phyloP scores from a whole-genome alignment of 2,888 invertebrate genomes.

The Gastracanthus pulcherrimus region DNA sequence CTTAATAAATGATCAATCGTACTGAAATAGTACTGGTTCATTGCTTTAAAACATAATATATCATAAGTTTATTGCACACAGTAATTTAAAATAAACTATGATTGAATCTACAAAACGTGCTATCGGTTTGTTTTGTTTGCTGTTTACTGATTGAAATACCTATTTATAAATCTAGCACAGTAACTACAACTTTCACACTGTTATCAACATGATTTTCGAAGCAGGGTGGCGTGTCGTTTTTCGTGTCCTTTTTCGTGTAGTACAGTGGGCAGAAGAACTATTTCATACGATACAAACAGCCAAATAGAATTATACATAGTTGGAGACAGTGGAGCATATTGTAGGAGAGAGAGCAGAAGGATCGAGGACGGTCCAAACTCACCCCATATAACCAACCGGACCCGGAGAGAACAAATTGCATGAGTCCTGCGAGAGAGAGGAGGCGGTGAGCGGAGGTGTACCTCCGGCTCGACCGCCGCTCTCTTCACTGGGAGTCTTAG shows the following conservation, averaged over 20 bases:
- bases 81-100: slow-evolving; percentile 10
- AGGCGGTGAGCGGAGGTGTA: slow-evolving; percentile 83
- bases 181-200: too few relatives aligned
- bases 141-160: neutral
- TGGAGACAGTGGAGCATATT: slow-evolving; percentile 25
- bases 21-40: slow-evolving; percentile 16
- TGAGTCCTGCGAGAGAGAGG: slow-evolving; percentile 76
- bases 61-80: neutral
- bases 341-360: slow-evolving; percentile 6
- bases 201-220: slow-evolving; percentile 42
- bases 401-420: slow-evolving; percentile 75
- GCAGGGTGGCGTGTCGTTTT: slow-evolving; percentile 21
- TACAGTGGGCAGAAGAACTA: slow-evolving; percentile 39
- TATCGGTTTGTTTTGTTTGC: neutral
- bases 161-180: neutral
- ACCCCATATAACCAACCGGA: slow-evolving; percentile 74
- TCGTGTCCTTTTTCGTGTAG: slow-evolving; percentile 40
- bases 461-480: slow-evolving; percentile 82
- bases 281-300: slow-evolving; percentile 53
- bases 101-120: neutral
- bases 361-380: slow-evolving; percentile 66
- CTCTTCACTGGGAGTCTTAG: slow-evolving; percentile 95
- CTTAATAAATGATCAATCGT: neutral
- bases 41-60: slow-evolving; percentile 14
- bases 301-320: slow-evolving; percentile 48